A percentile compares a stretch with the other conserved stretches of the same genome.
These are phyloP conservation scores for Dusona sp. DNA, from an alignment of 2,888 invertebrate species.

Conservation along the genomic window DNA sequence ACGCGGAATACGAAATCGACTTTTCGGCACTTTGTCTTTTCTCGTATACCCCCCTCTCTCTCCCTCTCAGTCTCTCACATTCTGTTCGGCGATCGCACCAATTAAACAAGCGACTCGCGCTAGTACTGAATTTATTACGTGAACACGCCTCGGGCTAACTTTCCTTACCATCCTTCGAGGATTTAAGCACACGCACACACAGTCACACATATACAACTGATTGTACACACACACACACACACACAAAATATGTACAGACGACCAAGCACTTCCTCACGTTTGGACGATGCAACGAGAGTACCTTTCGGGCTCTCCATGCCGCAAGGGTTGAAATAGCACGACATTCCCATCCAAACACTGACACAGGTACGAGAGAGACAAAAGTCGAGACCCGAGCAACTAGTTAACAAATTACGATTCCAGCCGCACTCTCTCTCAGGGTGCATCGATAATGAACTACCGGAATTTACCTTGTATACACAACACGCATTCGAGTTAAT, in stretches of 20 bases:
- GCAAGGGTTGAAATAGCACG: slow-evolving; percentile 28
- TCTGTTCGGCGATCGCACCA: slow-evolving; percentile 45
- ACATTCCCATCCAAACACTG: slow-evolving; percentile 1
- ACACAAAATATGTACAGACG: slow-evolving; percentile 9
- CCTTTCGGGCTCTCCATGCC: background rate
- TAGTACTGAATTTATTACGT: slow-evolving; percentile 53
- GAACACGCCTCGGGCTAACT: slow-evolving; percentile 44
- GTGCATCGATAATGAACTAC: slow-evolving; percentile 50
- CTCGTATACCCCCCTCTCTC: slow-evolving; percentile 9
- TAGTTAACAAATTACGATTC: slow-evolving; percentile 58
- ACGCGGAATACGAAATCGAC: slow-evolving; percentile 57
- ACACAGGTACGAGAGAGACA: slow-evolving; percentile 14
- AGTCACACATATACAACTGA: background rate
- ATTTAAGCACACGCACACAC: slow-evolving; percentile 15
- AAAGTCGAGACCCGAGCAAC: slow-evolving; percentile 40
- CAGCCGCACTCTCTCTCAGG: slow-evolving; percentile 23
- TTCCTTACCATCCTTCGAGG: slow-evolving; percentile 13
- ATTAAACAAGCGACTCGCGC: slow-evolving; percentile 50
- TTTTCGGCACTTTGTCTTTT: background rate
- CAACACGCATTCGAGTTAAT: background rate
- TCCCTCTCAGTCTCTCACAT: background rate
- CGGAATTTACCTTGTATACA: slow-evolving; percentile 15
- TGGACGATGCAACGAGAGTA: slow-evolving; percentile 31
- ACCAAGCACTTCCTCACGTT: slow-evolving; percentile 23
- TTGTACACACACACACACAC: slow-evolving; percentile 15